Evolutionary conservation across 1,140 invertebrate genomes (phyloP).

Genomic region (Apis mellifera): DNA sequence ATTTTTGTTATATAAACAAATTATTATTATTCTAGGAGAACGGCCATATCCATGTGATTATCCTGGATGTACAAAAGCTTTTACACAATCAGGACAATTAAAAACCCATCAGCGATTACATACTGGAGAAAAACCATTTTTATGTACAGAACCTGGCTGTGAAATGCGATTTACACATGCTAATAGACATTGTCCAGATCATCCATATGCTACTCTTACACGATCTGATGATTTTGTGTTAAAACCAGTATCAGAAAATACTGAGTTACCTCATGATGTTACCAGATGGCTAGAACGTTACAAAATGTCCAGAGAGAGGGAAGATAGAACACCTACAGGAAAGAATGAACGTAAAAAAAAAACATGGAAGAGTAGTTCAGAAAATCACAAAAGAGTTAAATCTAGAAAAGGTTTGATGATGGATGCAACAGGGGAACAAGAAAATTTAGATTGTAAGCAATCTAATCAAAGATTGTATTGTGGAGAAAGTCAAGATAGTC

Average conservation of each 20-base stretch:
- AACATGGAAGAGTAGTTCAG: slow-evolving; percentile 73
- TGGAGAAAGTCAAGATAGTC: slow-evolving; percentile 68
- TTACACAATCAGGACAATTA: slow-evolving; percentile 92
- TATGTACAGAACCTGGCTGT: slow-evolving; percentile 86
- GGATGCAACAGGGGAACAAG: slow-evolving; percentile 76
- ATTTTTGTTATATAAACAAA: slow-evolving; percentile 30
- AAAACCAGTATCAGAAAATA: slow-evolving; percentile 80
- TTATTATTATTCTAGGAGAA: slow-evolving; percentile 84
- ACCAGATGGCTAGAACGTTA: slow-evolving; percentile 84
- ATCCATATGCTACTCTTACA: slow-evolving; percentile 83
- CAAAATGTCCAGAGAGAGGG: slow-evolving; percentile 77
- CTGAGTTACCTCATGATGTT: slow-evolving; percentile 82
- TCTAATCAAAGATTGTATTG: slow-evolving; percentile 72
- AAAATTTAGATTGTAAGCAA: slow-evolving; percentile 73
- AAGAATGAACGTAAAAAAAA: slow-evolving; percentile 78
- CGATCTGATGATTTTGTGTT: slow-evolving; percentile 83
- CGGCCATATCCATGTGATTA: slow-evolving; percentile 90
- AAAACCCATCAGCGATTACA: slow-evolving; percentile 92
- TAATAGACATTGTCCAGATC: slow-evolving; percentile 88
- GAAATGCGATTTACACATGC: slow-evolving; percentile 90
- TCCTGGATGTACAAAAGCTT: slow-evolving; percentile 88
- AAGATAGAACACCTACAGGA: slow-evolving; percentile 80
- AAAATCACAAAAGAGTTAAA: slow-evolving; percentile 73
- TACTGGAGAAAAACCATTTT: slow-evolving; percentile 92
- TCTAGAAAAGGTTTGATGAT: slow-evolving; percentile 79